These are phyloP conservation scores for Drosophila lutescens DNA, from an alignment of 2,888 invertebrate species.

Conservation along the genomic window DNA sequence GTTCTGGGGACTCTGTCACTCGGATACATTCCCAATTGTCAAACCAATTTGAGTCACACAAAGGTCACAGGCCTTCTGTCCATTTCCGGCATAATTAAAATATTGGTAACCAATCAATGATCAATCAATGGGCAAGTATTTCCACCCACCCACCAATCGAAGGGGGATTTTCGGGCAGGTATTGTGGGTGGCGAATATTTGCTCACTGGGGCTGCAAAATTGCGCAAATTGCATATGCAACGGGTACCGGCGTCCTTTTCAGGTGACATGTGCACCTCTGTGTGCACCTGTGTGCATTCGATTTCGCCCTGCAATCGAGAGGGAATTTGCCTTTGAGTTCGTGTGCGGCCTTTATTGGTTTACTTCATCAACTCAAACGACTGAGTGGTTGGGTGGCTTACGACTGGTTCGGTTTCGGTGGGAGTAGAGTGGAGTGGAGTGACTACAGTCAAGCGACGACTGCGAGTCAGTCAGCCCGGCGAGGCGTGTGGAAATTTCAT, in stretches of 20 bases:
- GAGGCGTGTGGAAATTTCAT: constrained; percentile 78
- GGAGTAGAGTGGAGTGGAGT: background rate
- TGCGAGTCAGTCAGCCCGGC: constrained; percentile 55
- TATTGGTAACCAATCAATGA: constrained; percentile 80
- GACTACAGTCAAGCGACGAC: constrained; percentile 1
- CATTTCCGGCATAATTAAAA: constrained; percentile 72
- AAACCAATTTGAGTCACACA: constrained; percentile 62
- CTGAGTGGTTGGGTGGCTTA: constrained; percentile 27
- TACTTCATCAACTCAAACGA: constrained; percentile 78
- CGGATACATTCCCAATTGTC: constrained; percentile 19
- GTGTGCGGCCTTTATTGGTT: constrained; percentile 76
- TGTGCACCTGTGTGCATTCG: constrained; percentile 46
- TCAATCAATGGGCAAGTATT: constrained; percentile 54
- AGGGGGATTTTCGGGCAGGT: background rate
- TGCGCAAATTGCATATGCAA: constrained; percentile 78
- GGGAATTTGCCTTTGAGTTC: constrained; percentile 73
- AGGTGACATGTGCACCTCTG: constrained; percentile 67
- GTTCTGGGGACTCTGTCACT: too few relatives aligned
- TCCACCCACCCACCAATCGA: background rate
- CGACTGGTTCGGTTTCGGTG: background rate
- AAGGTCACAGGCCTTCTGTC: constrained; percentile 35
- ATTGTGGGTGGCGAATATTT: constrained; percentile 51
- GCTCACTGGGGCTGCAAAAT: constrained; percentile 78
- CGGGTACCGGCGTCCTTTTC: constrained; percentile 52
- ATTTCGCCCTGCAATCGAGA: constrained; percentile 51